Percentiles rank a stretch among this genome's conserved stretches.
phyloP scores from a whole-genome alignment of 2,797 vertebrate genomes.

The Uromys caudimaculatus region DNA sequence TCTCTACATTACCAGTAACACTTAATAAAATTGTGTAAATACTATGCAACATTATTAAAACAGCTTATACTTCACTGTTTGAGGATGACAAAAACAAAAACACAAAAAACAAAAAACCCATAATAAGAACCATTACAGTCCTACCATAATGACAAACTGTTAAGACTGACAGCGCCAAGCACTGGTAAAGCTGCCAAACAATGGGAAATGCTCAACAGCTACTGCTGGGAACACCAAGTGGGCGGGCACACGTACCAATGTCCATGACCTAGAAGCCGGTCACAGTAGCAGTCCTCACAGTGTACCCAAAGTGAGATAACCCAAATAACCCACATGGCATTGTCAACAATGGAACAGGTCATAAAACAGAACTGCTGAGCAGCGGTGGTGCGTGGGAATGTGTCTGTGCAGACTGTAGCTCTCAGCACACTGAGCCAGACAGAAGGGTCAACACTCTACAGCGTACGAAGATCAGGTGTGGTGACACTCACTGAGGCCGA shows the following conservation, averaged over 20 bases:
- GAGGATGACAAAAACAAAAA: neutral
- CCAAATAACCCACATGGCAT: neutral
- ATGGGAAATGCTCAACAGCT: neutral
- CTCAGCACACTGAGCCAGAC: neutral
- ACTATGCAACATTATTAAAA: neutral
- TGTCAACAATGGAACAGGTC: neutral
- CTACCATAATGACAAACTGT: neutral
- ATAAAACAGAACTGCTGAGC: neutral
- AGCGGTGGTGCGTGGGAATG: neutral
- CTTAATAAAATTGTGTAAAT: neutral
- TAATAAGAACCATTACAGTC: neutral
- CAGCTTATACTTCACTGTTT: neutral
- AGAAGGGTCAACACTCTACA: neutral
- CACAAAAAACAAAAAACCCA: conserved; percentile 33
- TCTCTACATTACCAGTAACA: neutral
- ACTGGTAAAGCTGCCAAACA: neutral
- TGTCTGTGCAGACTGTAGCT: neutral
- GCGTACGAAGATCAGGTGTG: neutral
- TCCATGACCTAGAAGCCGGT: neutral
- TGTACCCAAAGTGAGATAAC: neutral
- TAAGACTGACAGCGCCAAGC: neutral
- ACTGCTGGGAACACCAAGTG: conserved; percentile 24
- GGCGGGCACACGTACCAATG: neutral
- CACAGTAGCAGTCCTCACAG: neutral
- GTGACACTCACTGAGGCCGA: neutral